Evolutionary conservation across 2,113 vertebrate species (phyloP), one percentile per base, ranked within the genome.

Genomic region (Elephantulus edwardii): DNA sequence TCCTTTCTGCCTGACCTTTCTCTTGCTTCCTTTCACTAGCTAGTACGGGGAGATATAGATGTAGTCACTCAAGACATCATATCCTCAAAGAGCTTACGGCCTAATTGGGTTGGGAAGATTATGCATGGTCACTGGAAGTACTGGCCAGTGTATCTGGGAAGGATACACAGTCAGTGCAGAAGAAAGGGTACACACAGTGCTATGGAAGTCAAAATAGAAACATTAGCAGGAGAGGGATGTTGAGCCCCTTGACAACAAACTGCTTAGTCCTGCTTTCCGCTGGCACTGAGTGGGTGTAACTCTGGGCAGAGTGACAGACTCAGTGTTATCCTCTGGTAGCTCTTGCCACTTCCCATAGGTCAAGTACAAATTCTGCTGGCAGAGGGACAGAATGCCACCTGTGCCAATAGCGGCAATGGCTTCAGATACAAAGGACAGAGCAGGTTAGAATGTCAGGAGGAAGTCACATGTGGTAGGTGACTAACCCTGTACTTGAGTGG

Each of bases 1-100:
- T 94, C 91, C 84, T 96, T 95, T 93, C 95, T 95, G 89, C 54
- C 92, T 95, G 80, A 95, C 95, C 93, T 95, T 96, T 95, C 93
- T 96, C n/a, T 95, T 94, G 89, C 86, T 95, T 91, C 94, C 94
- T 96, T 88, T 91, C 88, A 85, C 28, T 91, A 89, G 64, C 71
- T 62, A 48, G 56, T 66, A 91, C 86, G 64, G 82, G 85, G 77
- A n/a, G n/a, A n/a, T n/a, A n/a, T n/a, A n/a, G n/a, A 72, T 44
- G 30, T 90, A 90, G 91, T 91, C 86, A 90, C 66, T 80, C 30
- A 82, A 84, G 88, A 93, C 82, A 81, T 35, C 8, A 4, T 71
- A 90, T 92, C 62, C 94, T 94, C 33, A 28, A 70, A 81, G 60
- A 80, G 52, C 14, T 52, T 62, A 64, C 28, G 78, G 44, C 62